Conservation (phyloP, 2,888 invertebrate species). For the Punctoribates punctum region DNA sequence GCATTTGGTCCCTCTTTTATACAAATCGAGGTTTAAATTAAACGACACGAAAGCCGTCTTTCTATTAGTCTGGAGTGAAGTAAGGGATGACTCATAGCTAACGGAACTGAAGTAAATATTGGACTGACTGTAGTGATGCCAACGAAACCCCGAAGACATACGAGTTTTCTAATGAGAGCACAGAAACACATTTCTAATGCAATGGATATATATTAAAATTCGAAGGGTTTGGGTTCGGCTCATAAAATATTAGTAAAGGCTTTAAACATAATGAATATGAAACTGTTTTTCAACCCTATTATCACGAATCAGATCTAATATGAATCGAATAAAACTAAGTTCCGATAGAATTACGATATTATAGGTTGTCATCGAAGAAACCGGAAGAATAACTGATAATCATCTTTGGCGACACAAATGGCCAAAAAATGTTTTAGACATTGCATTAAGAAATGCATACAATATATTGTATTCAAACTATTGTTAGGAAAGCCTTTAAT, state of each 20-base stretch:
- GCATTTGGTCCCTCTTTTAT: neutral
- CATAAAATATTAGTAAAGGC: neutral
- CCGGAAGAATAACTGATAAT: too few species aligned
- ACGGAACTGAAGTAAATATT: slow-evolving; percentile 4
- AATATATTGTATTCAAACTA: neutral
- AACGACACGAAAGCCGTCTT: slow-evolving; percentile 4
- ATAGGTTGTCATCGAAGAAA: too few species aligned
- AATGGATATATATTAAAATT: neutral
- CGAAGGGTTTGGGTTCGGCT: neutral
- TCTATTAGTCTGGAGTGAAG: too few species aligned
- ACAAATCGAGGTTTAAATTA: slow-evolving; percentile 13
- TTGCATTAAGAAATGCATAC: too few species aligned
- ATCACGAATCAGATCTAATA: neutral
- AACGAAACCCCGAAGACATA: slow-evolving; percentile 6
- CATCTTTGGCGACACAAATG: too few species aligned
- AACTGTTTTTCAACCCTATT: too few species aligned
- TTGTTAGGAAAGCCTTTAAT: too few species aligned
- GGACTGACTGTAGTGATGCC: neutral
- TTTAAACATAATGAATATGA: neutral
- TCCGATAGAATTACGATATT: too few species aligned
- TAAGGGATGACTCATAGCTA: neutral
- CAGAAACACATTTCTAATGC: neutral
- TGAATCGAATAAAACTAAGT: too few species aligned
- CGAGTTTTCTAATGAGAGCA: neutral
- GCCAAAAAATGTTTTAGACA: too few species aligned